Evolutionary conservation across 2,888 invertebrate genomes (phyloP).

Genomic region (Latrodectus hesperus): DNA sequence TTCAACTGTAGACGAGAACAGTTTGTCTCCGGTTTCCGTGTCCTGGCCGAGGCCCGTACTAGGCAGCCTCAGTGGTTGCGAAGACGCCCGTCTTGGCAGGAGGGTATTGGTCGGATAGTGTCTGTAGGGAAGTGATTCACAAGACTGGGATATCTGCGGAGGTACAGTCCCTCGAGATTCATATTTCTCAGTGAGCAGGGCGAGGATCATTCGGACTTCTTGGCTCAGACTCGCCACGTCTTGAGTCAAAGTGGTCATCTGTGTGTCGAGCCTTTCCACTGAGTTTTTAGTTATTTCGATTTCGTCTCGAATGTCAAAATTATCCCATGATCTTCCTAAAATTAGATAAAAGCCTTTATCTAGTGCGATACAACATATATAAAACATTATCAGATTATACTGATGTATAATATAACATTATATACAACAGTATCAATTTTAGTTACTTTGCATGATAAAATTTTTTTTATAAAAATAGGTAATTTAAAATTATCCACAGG

Average conservation of each 20-base stretch:
- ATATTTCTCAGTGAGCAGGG: conserved; percentile 61
- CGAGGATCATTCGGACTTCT: conserved; percentile 79
- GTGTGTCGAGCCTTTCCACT: conserved; percentile 86
- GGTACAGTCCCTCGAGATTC: conserved; percentile 22
- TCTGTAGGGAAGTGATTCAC: conserved; percentile 58
- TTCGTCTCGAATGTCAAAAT: conserved; percentile 68
- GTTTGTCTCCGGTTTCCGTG: conserved; percentile 1
- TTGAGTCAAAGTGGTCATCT: conserved; percentile 87
- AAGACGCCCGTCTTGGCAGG: conserved; percentile 57
- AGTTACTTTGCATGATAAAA: no score
- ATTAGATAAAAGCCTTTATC: not conserved
- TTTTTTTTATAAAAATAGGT: no score
- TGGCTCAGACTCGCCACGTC: conserved; percentile 89
- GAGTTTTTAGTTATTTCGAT: conserved; percentile 72
- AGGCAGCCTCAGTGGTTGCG: conserved; percentile 64
- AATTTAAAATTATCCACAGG: no score
- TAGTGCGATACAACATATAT: no score
- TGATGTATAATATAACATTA: no score
- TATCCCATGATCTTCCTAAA: conserved; percentile 67
- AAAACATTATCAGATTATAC: no score
- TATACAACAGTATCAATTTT: no score
- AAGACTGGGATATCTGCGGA: conserved; percentile 60
- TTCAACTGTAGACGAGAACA: conserved; percentile 36
- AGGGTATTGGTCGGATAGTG: conserved; percentile 32
- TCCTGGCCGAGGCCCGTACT: conserved; percentile 10